Evolutionary conservation across 2,888 invertebrate genomes (phyloP), one percentile per base, ranked within the genome.

Genomic region (Nomada ferruginata): DNA sequence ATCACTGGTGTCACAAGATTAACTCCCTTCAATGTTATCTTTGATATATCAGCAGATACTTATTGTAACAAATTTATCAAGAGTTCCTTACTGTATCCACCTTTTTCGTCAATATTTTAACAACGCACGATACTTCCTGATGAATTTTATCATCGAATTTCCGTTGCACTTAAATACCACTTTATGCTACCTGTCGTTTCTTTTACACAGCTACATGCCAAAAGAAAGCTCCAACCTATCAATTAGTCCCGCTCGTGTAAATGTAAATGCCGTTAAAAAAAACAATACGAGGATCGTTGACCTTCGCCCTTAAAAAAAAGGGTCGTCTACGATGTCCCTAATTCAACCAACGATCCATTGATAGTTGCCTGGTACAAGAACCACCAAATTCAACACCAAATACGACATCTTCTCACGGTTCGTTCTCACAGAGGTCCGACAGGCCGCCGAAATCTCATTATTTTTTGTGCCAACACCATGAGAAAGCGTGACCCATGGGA

Each of bases 391-490:
- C 87, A 87, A 87, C 86, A 89, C 89, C 88, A 85, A 89, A 89
- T 89, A 86, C 83, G 85, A 85, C 84, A 87, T 89, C 85, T 92
- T 92, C 92, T 92, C 92, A 92, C 92, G 92, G 84, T 90, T 61
- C 53, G 78, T 71, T 83, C 85, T 66, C 75, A 75, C 69, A 82
- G 59, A 72, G 71, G 60, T 66, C 70, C 59, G 76, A 29, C 57
- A 68, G 80, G 70, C 72, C 85, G 76, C 85, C 86, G 77, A 90
- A 90, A 89, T 90, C 86, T 85, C 85, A 82, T 87, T 80, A 85
- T 82, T 84, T 89, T 87, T 87, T 85, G 77, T 84, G 65, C 57
- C 59, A 70, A 61, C 66, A 36, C 70, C 83, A 79, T 85, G 89
- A 87, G 90, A 84, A 85, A 83, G 66, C 75, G 77, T 83, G 72